Evolutionary conservation across 2,888 invertebrate species (phyloP).

Genomic region (Troides helena): DNA sequence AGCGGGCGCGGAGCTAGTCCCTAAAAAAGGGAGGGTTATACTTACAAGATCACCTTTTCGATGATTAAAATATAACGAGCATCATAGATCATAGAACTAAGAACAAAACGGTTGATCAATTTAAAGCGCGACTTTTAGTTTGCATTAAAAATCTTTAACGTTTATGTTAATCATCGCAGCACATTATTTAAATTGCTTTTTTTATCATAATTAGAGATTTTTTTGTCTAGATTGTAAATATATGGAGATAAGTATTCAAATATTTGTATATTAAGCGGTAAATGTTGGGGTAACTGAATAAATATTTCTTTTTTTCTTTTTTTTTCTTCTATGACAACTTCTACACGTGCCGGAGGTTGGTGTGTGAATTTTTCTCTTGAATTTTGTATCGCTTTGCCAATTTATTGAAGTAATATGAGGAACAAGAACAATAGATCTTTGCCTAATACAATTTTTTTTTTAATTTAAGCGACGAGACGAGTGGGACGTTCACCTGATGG

Average conservation of each 20-base stretch:
- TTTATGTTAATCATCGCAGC: slow-evolving; percentile 4
- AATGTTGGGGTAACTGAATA: slow-evolving; percentile 13
- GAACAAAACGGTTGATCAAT: neutral
- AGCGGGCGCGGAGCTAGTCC: no score
- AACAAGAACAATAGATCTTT: no score
- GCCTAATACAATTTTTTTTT: no score
- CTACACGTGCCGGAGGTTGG: slow-evolving; percentile 7
- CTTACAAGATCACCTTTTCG: no score
- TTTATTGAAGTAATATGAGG: neutral
- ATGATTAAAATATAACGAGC: no score
- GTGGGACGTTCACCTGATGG: no score
- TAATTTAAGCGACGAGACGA: no score
- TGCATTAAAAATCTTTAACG: neutral
- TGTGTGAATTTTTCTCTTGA: neutral
- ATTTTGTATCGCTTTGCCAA: neutral
- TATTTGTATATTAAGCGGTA: slow-evolving; percentile 15
- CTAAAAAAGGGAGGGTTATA: no score
- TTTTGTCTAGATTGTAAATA: neutral
- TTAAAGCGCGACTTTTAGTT: neutral
- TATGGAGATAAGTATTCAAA: slow-evolving; percentile 16
- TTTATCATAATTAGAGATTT: neutral
- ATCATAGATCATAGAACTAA: no score
- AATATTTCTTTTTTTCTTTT: neutral
- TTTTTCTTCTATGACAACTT: neutral
- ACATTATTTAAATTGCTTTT: slow-evolving; percentile 1